Evolutionary conservation across 2,113 vertebrate species (phyloP).

Genomic region (Heliornis fulica): DNA sequence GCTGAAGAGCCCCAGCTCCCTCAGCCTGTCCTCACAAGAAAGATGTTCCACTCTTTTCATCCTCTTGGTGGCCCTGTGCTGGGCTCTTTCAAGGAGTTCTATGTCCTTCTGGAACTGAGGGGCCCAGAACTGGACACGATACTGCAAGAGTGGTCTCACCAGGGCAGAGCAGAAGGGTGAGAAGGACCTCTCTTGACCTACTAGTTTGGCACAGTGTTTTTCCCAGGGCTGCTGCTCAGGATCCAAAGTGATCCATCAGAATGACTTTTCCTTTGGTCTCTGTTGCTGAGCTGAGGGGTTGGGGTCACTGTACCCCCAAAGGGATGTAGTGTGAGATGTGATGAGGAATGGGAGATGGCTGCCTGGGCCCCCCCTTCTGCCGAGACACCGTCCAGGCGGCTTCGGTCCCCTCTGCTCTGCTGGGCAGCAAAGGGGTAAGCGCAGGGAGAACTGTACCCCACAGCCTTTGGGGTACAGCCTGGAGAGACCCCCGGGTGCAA

Average conservation of each 20-base stretch:
- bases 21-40: too few relatives aligned
- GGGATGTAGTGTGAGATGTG: fast-evolving
- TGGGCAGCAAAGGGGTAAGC: neutral
- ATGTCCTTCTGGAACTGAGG: too few relatives aligned
- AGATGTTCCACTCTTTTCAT: too few relatives aligned
- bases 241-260: fast-evolving
- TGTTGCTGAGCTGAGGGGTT: fast-evolving
- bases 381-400: fast-evolving
- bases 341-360: neutral
- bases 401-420: neutral
- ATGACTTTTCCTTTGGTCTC: neutral
- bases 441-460: fast-evolving
- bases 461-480: fast-evolving
- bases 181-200: too few relatives aligned
- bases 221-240: neutral
- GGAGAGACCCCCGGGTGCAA: fast-evolving
- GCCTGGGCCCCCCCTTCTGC: neutral
- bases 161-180: too few relatives aligned
- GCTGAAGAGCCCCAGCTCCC: too few relatives aligned
- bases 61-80: too few relatives aligned
- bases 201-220: neutral
- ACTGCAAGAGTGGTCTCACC: too few relatives aligned
- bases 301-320: fast-evolving
- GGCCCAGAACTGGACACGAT: too few relatives aligned
- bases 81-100: too few relatives aligned